Evolutionary conservation across 2,888 invertebrate species (phyloP), one percentile per base, ranked within the genome.

Genomic region (Aphodius granarius): DNA sequence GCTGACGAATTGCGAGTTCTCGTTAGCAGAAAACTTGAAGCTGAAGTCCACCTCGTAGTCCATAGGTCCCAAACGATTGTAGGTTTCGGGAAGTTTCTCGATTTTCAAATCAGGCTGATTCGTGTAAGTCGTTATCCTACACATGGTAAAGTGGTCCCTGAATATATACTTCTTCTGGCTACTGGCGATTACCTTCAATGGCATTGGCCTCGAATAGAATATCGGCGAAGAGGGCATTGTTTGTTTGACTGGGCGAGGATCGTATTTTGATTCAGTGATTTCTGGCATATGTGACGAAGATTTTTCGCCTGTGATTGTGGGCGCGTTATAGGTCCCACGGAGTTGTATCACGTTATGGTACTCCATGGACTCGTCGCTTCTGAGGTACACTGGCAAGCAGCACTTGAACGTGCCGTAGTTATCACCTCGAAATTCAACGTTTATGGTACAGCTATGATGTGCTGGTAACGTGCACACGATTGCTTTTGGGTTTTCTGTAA

Each of bases 141-240:
- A 68, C 6, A 6, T 18, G 16, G 20, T 20, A 21, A 21, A 68
- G 22, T 68, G 68, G 22, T 68, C 68, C n/a, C 19, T n/a, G 22
- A 68, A 68, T 68, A 68, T 9, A 9, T 68, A 68, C n/a, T 68
- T 68, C 22, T 68, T 68, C 21, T 19, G 18, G 21, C 68, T 68
- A n/a, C 20, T 20, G 22, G 68, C 68, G 20, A 68, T 9, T 20
- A 68, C 6, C 22, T 20, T 68, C 22, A 68, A 68, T 20, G 68
- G 68, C n/a, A 68, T 68, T n/a, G 68, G 68, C 22, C 68, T 20
- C 16, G 68, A 68, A 68, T 68, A 68, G 22, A 68, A 19, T 20
- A n/a, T 68, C 68, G 21, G 20, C 6, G 20, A 20, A 43, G 43
- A 43, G 6, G 20, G 18, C 4, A 19, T n/a, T 13, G 6, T 22